phyloP scores from a whole-genome alignment of 2,888 invertebrate species.

The Synanthedon vespiformis region DNA sequence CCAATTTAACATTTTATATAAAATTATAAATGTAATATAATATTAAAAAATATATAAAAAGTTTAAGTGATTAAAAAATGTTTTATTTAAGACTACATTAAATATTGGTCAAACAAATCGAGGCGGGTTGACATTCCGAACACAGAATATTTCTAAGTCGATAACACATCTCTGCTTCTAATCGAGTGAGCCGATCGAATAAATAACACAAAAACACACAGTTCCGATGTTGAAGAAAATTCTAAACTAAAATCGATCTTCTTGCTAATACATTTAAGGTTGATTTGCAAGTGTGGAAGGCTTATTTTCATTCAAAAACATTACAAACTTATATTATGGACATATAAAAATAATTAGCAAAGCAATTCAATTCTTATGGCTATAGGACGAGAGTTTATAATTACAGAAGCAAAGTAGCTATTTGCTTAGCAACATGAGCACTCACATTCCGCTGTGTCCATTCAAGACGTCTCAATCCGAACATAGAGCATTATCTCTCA shows the following conservation, averaged over 20 bases:
- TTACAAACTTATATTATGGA: neutral
- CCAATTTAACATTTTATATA: no score
- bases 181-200: constrained; percentile 44
- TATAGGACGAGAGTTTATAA: neutral
- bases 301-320: neutral
- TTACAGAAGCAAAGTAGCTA: no score
- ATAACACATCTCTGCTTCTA: constrained; percentile 48
- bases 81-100: no score
- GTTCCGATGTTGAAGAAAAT: neutral
- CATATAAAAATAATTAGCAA: no score
- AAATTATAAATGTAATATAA: no score
- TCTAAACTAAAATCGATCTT: neutral
- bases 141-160: constrained; percentile 38
- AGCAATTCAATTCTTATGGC: no score
- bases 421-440: constrained; percentile 11
- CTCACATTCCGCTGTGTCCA: constrained; percentile 44
- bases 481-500: constrained; percentile 38
- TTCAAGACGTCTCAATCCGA: constrained; percentile 54
- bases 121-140: constrained; percentile 31
- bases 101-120: neutral
- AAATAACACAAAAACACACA: neutral
- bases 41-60: no score
- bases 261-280: neutral
- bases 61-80: no score
- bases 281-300: neutral